Conservation (phyloP, 2,113 vertebrate genomes). For the Nannobrachium achirus region DNA sequence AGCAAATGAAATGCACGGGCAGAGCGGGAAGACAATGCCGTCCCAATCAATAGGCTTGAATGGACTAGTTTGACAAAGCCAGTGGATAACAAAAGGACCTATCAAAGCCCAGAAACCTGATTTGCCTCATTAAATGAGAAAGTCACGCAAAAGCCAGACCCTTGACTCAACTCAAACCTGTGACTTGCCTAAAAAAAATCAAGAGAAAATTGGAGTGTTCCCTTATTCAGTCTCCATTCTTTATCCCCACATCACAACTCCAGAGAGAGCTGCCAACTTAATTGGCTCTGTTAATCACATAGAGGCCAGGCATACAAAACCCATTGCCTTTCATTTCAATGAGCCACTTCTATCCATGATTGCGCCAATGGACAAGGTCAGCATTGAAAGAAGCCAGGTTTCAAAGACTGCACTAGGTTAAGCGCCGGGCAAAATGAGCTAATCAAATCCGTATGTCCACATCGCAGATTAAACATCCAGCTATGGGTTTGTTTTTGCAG, state of each 20-base stretch:
- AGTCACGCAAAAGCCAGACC: constrained; percentile 55
- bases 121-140: constrained; percentile 66
- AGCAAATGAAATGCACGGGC: constrained; percentile 72
- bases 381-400: constrained; percentile 40
- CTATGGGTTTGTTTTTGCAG: constrained; percentile 63
- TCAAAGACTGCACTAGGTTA: constrained; percentile 37
- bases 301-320: constrained; percentile 49
- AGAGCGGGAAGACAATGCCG: constrained; percentile 56
- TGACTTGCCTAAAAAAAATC: constrained; percentile 25
- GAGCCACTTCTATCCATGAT: constrained; percentile 22
- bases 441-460: constrained; percentile 28
- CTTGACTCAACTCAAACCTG: constrained; percentile 59
- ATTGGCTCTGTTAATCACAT: constrained; percentile 64
- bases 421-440: constrained; percentile 56
- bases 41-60: constrained; percentile 72
- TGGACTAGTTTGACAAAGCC: constrained; percentile 69
- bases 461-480: constrained; percentile 52
- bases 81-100: constrained; percentile 55
- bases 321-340: constrained; percentile 54
- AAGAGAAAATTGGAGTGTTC: constrained; percentile 21
- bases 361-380: constrained; percentile 50
- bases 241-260: constrained; percentile 60
- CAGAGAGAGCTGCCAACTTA: constrained; percentile 58
- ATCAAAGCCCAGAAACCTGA: constrained; percentile 57
- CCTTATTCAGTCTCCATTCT: constrained; percentile 52